A percentile compares a stretch with the other conserved stretches of the same genome.
Evolutionary conservation across 2,113 vertebrate species (phyloP).

Genomic region (Corydoras maculifer): DNA sequence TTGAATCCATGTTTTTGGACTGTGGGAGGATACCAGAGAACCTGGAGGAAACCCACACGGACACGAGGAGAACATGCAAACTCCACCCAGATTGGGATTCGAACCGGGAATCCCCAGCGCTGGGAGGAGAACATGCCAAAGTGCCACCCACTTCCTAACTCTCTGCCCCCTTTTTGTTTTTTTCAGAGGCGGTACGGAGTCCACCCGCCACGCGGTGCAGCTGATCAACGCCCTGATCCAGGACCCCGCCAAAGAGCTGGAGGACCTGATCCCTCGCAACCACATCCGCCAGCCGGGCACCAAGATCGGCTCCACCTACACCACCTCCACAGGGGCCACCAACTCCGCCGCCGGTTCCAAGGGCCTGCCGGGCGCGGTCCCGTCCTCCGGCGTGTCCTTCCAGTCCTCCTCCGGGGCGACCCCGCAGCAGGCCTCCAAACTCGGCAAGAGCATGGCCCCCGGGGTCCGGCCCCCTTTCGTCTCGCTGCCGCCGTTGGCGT

Average conservation of each 20-base stretch:
- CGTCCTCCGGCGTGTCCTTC: slow-evolving; percentile 78
- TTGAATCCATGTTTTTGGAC: too few relatives aligned
- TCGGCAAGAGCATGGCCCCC: slow-evolving; percentile 82
- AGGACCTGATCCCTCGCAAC: slow-evolving; percentile 96
- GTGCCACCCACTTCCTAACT: too few relatives aligned
- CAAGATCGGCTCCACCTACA: slow-evolving; percentile 73
- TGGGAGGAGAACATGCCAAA: too few relatives aligned
- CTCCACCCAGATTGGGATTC: too few relatives aligned
- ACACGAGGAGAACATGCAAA: too few relatives aligned
- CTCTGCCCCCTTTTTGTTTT: neutral
- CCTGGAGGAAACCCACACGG: too few relatives aligned
- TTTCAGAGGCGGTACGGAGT: slow-evolving; percentile 90
- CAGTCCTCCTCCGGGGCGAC: slow-evolving; percentile 79
- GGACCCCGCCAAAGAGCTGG: slow-evolving; percentile 97
- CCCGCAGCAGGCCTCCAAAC: slow-evolving; percentile 80
- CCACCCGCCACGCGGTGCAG: slow-evolving; percentile 92
- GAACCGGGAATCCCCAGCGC: too few relatives aligned
- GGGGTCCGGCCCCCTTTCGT: slow-evolving; percentile 92
- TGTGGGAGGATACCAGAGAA: too few relatives aligned
- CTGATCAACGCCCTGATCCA: slow-evolving; percentile 98
- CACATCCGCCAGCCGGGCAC: slow-evolving; percentile 87
- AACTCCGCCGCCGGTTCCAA: slow-evolving; percentile 78
- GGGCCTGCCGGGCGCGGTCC: slow-evolving; percentile 80
- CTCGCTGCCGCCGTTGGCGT: slow-evolving; percentile 89
- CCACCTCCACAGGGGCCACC: slow-evolving; percentile 75